Percentiles rank a stretch among this genome's conserved stretches.
Evolutionary conservation across 2,113 vertebrate genomes (phyloP).

Genomic region (Stegostoma tigrinum): DNA sequence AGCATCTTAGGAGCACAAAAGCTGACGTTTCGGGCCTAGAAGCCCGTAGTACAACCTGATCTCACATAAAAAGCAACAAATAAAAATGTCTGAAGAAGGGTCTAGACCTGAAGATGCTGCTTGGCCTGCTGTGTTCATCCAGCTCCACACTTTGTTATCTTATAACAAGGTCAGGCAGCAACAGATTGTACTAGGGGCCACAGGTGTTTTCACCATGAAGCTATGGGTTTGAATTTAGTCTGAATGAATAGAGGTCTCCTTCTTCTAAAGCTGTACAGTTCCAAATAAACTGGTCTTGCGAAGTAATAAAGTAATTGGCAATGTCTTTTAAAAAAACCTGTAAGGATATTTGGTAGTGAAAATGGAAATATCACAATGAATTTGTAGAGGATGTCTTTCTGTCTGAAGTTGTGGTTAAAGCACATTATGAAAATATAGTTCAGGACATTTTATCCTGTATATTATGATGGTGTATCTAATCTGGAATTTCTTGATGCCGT

Average conservation of each 20-base stretch:
- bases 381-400: not conserved
- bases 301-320: not conserved
- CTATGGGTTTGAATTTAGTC: not conserved
- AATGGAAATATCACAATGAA: not conserved
- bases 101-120: too few species aligned
- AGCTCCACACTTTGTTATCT: too few species aligned
- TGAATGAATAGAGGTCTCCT: not conserved
- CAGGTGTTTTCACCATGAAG: not conserved
- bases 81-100: too few species aligned
- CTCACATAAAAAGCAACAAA: too few species aligned
- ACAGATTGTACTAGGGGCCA: not conserved
- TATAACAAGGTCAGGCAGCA: too few species aligned
- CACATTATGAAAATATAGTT: not conserved
- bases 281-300: not conserved
- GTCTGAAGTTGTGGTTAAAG: not conserved
- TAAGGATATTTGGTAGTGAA: not conserved
- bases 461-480: not conserved
- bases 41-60: too few species aligned
- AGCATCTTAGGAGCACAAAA: too few species aligned
- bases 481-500: not conserved
- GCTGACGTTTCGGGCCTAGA: too few species aligned
- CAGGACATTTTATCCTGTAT: not conserved
- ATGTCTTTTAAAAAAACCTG: not conserved
- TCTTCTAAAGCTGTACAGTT: not conserved
- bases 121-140: too few species aligned